Evolutionary conservation across 2,797 vertebrate species (phyloP).

Genomic region (Arremon brunneinucha): DNA sequence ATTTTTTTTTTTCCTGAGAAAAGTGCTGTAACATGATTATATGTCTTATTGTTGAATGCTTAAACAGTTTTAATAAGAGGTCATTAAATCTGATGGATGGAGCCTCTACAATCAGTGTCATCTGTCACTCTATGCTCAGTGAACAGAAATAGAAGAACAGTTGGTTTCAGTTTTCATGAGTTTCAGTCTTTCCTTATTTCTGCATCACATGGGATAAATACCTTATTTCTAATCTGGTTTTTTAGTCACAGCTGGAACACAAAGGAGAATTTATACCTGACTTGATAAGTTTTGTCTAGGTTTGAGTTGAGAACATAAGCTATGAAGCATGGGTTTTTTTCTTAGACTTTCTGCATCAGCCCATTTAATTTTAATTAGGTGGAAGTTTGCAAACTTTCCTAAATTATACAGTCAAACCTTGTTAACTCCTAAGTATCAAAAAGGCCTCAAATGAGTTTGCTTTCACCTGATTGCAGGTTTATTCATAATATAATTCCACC

Average conservation of each 20-base stretch:
- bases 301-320: neutral
- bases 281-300: neutral
- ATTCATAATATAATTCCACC: neutral
- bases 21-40: neutral
- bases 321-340: neutral
- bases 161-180: slow-evolving; percentile 18
- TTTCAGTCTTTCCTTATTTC: neutral
- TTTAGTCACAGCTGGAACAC: neutral
- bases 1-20: neutral
- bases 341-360: neutral
- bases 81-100: neutral
- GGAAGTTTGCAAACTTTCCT: neutral
- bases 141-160: neutral
- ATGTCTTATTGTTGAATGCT: neutral
- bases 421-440: neutral
- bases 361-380: neutral
- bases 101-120: neutral
- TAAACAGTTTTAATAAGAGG: neutral
- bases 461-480: neutral
- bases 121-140: neutral
- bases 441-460: neutral
- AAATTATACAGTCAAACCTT: neutral
- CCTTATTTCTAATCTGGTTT: neutral
- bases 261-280: neutral
- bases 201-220: neutral